Conservation (phyloP, 2,888 invertebrate species). For the Idaea dimidiata region DNA sequence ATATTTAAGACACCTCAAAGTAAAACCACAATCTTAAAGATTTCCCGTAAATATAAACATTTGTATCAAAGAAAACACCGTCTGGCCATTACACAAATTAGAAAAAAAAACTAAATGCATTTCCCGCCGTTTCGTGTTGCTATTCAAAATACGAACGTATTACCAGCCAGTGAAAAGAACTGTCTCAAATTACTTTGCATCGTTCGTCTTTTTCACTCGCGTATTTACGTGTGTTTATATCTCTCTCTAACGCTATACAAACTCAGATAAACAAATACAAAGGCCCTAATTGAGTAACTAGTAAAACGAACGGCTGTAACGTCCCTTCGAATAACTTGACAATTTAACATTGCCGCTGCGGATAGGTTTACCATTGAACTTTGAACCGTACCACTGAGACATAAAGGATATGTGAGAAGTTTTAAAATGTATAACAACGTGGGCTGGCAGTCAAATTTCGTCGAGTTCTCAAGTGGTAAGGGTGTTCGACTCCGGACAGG, state of each 20-base stretch:
- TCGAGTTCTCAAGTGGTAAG: conserved; percentile 76
- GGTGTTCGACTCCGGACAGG: conserved; percentile 70
- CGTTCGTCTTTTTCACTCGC: conserved; percentile 42
- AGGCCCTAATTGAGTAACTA: conserved; percentile 82
- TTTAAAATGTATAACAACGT: conserved; percentile 10
- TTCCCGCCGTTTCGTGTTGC: conserved; percentile 78
- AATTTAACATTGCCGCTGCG: conserved; percentile 31
- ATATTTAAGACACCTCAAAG: conserved; percentile 15
- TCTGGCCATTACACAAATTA: conserved; percentile 69
- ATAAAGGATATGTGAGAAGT: conserved; percentile 21
- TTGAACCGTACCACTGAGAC: conserved; percentile 30
- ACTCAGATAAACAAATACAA: conserved; percentile 82
- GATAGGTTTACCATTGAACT: conserved; percentile 26
- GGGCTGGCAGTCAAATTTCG: conserved; percentile 62
- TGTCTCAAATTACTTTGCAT: conserved; percentile 78
- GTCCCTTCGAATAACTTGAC: conserved; percentile 67
- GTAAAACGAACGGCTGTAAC: conserved; percentile 77
- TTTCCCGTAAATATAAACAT: conserved; percentile 27
- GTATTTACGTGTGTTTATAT: conserved; percentile 33
- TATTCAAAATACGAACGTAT: conserved; percentile 80
- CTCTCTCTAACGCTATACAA: conserved; percentile 67
- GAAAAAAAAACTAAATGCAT: conserved; percentile 72
- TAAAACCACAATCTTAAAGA: conserved; percentile 29
- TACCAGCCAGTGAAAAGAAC: conserved; percentile 77
- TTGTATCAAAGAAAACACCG: conserved; percentile 70